Evolutionary conservation across 2,797 vertebrate species (phyloP).

Genomic region (Squalus acanthias): DNA sequence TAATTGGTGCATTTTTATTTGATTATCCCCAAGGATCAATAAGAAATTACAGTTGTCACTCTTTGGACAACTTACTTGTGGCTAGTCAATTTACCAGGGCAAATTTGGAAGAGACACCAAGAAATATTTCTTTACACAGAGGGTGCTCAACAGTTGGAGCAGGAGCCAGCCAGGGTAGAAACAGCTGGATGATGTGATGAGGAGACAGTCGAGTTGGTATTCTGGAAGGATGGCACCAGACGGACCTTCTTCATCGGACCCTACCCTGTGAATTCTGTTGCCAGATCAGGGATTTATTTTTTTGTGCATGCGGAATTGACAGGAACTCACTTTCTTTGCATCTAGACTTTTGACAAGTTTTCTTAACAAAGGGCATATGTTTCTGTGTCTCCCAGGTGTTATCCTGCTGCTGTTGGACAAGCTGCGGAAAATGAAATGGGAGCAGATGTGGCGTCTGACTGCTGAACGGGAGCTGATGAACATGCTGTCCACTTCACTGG

Average conservation of each 20-base stretch:
- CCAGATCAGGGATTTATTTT: no score
- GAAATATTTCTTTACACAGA: background rate
- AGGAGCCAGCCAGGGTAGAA: background rate
- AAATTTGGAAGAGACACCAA: background rate
- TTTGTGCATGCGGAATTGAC: background rate
- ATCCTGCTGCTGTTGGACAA: slow-evolving; percentile 91
- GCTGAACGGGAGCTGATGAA: slow-evolving; percentile 96
- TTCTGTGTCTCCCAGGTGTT: slow-evolving; percentile 66
- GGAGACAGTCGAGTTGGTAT: no score
- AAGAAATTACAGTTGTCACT: background rate
- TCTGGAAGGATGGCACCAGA: background rate
- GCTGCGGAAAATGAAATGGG: slow-evolving; percentile 92
- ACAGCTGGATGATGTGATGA: background rate
- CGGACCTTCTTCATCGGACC: background rate
- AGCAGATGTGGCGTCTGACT: slow-evolving; percentile 97
- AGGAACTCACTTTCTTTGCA: background rate
- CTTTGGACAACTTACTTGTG: background rate
- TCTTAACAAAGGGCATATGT: background rate
- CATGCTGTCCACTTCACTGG: slow-evolving; percentile 93
- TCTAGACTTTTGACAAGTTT: background rate
- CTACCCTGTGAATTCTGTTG: background rate
- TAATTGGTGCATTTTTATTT: slow-evolving; percentile 10
- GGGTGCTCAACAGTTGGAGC: background rate
- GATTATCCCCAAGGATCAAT: background rate
- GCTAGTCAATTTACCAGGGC: background rate